phyloP scores from a whole-genome alignment of 1,140 invertebrate species.

The Centruroides vittatus region DNA sequence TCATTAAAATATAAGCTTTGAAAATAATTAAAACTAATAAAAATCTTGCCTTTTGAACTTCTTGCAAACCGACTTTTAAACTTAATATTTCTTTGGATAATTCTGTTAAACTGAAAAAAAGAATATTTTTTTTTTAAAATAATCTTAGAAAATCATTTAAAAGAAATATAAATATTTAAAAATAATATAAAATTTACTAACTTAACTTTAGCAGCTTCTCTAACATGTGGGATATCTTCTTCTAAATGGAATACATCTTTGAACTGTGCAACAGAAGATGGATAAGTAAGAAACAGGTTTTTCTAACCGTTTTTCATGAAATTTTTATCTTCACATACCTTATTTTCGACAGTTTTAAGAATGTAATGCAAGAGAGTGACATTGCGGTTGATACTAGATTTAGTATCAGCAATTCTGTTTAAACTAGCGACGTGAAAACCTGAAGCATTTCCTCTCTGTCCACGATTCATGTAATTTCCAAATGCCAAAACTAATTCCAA shows the following conservation, averaged over 20 bases:
- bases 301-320: too few relatives aligned
- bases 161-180: not conserved
- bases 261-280: constrained; percentile 43
- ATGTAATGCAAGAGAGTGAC: constrained; percentile 90
- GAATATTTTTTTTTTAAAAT: too few relatives aligned
- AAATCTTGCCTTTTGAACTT: constrained; percentile 45
- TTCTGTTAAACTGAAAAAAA: constrained; percentile 61
- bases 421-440: constrained; percentile 81
- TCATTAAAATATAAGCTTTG: too few relatives aligned
- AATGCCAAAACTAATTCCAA: constrained; percentile 83
- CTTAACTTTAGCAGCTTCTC: constrained; percentile 77
- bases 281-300: too few relatives aligned
- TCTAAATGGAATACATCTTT: constrained; percentile 77
- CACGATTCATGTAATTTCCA: constrained; percentile 79
- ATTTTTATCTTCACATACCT: not conserved
- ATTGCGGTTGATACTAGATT: constrained; percentile 74
- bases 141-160: constrained; percentile 2
- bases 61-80: constrained; percentile 65
- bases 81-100: constrained; percentile 79
- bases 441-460: constrained; percentile 83
- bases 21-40: too few relatives aligned
- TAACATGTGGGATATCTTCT: constrained; percentile 75
- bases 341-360: constrained; percentile 65
- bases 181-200: constrained; percentile 26
- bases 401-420: constrained; percentile 83